Conservation (phyloP, 2,888 invertebrate genomes). For the Spilarctia lutea region DNA sequence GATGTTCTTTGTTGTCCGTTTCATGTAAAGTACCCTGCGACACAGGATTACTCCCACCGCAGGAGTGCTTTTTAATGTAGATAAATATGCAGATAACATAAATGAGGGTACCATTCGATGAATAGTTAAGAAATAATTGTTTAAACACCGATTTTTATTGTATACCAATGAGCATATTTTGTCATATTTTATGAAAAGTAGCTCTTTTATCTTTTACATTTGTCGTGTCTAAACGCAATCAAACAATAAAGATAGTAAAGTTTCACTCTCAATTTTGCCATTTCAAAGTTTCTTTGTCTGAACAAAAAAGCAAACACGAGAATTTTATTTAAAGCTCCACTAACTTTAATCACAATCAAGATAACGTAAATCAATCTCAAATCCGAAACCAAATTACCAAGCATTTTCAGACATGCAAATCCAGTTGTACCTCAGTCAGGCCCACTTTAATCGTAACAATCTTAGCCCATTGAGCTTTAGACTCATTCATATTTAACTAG, state of each 20-base stretch:
- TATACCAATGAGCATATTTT: too few relatives aligned
- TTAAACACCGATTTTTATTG: too few relatives aligned
- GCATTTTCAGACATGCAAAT: constrained; percentile 25
- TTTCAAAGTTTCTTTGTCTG: background rate
- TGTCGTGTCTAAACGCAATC: background rate
- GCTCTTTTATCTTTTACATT: too few relatives aligned
- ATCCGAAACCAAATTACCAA: constrained; percentile 4
- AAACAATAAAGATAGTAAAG: background rate
- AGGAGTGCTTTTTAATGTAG: too few relatives aligned
- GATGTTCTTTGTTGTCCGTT: too few relatives aligned
- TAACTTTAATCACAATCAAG: background rate
- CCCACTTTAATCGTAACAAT: constrained; percentile 10
- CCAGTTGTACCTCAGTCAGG: constrained; percentile 10
- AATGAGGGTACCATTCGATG: too few relatives aligned
- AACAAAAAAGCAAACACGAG: background rate
- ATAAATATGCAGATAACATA: too few relatives aligned
- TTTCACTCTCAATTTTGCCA: background rate
- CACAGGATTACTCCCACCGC: too few relatives aligned
- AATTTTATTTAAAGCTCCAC: background rate
- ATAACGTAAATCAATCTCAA: constrained; percentile 14
- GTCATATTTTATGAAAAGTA: too few relatives aligned
- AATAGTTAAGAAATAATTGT: too few relatives aligned
- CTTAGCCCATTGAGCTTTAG: constrained; percentile 9
- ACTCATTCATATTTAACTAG: constrained; percentile 30
- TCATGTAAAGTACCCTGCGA: too few relatives aligned